A percentile compares a stretch with the other conserved stretches of the same genome.
Conservation (phyloP, 1,140 invertebrate genomes). For the Cotesia glomerata region DNA sequence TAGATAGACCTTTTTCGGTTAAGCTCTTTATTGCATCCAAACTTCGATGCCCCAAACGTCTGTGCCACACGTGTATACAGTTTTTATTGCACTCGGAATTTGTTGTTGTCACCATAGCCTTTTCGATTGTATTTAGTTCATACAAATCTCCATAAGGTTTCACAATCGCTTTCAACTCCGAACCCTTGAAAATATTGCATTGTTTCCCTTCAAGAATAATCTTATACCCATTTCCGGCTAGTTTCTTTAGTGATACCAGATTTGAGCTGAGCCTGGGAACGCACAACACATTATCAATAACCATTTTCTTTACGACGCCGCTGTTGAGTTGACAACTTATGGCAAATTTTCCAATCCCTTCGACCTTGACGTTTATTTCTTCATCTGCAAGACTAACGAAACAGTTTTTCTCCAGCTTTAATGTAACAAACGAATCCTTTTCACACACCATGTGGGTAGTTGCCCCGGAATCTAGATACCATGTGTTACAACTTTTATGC, state of each 20-base stretch:
- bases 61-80: conserved; percentile 27
- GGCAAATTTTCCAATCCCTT: conserved; percentile 14
- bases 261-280: conserved; percentile 36
- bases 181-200: conserved; percentile 41
- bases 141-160: conserved; percentile 3
- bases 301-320: neutral
- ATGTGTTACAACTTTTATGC: neutral
- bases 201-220: conserved; percentile 42
- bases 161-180: conserved; percentile 5
- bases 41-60: conserved; percentile 23
- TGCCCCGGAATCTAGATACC: conserved; percentile 24
- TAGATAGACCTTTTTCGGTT: neutral
- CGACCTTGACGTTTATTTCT: neutral
- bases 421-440: conserved; percentile 4
- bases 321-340: conserved; percentile 11
- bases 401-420: conserved; percentile 1
- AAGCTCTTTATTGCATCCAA: conserved; percentile 13
- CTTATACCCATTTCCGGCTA: conserved; percentile 43
- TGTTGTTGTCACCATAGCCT: neutral
- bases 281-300: conserved; percentile 7
- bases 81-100: neutral
- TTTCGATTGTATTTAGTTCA: conserved; percentile 3
- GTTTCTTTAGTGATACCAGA: conserved; percentile 45
- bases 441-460: conserved; percentile 20
- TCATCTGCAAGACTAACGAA: conserved; percentile 10